Base-by-base conservation (phyloP, 2,797 vertebrate genomes). In the Microcaecilia unicolor region DNA sequence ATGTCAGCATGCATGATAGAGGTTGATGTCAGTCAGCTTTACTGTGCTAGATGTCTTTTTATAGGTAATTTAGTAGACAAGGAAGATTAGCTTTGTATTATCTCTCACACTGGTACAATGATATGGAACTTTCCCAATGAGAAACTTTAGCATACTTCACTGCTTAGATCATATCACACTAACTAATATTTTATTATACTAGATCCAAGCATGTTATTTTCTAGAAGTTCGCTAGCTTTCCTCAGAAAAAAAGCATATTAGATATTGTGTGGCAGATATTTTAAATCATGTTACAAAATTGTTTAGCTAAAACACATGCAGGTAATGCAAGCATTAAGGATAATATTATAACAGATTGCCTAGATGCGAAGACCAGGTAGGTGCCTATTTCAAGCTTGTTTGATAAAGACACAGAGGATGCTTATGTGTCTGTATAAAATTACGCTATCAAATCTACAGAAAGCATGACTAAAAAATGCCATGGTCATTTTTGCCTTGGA, bases 31-130 rank as follows among this genome's bases (percentile, higher is more conserved):
- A 40, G 14, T 35, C 7, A 44, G 25, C 44, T 25, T 40, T 47
- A 34, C 30, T 52, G 51, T 60, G 44, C 41, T 31, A 31, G 29
- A 74, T 58, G 37, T 43, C 59, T 25, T 51, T 49, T 51, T 64
- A 44, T 47, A 42, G 54, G 10, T 65, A 61, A 58, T 54, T 69
- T 57, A 22, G 41, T 32, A 55, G 50, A 50, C 52, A 58, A 58
- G 59, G 60, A 50, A 61, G 53, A 62, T 64, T 44, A 41, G 52
- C 54, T 37, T 58, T 54, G 42, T 34, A 45, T 38, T 17, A 16
- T 38, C 22, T 51, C 37, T 59, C 32, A 46, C 29, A 55, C 27
- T 61, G 60, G 44, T 6, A 44, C 36, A 24, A 70, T 45, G 39
- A 61, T 42, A 60, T 44, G 32, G 44, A 63, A 48, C 41, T 64